A percentile compares a stretch with the other conserved stretches of the same genome.
These are phyloP conservation scores for Ectemnius lituratus DNA, from an alignment of 2,888 invertebrate genomes.

Conservation along the genomic window DNA sequence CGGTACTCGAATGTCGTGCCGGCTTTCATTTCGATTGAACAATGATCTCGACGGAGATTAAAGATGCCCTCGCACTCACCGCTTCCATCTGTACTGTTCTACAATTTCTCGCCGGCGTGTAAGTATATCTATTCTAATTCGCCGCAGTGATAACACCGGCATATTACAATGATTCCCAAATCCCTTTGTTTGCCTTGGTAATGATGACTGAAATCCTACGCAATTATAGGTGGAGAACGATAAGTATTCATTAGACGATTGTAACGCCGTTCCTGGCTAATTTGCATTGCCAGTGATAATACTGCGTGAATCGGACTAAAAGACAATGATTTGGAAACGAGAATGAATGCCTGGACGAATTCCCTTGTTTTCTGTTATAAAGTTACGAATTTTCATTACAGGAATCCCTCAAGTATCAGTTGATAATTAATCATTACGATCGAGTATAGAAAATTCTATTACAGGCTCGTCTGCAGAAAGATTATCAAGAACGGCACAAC, in stretches of 20 bases:
- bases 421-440: not conserved
- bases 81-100: conserved; percentile 89
- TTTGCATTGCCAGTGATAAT: no score
- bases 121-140: conserved; percentile 77
- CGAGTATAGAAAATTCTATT: conserved; percentile 36
- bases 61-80: conserved; percentile 79
- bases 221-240: no score
- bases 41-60: conserved; percentile 76
- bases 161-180: not conserved
- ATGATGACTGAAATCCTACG: not conserved
- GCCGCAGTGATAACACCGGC: no score
- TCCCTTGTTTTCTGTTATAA: no score
- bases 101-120: conserved; percentile 93
- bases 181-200: not conserved
- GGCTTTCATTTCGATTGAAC: conserved; percentile 13
- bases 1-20: no score
- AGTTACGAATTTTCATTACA: no score
- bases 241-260: not conserved
- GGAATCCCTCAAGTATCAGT: no score
- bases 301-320: no score
- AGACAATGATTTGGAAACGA: no score
- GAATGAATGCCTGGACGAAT: no score
- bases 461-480: conserved; percentile 88
- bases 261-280: not conserved
- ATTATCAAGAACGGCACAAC: conserved; percentile 87